Evolutionary conservation across 1,140 invertebrate genomes (phyloP).

Genomic region (Cherax quadricarinatus): DNA sequence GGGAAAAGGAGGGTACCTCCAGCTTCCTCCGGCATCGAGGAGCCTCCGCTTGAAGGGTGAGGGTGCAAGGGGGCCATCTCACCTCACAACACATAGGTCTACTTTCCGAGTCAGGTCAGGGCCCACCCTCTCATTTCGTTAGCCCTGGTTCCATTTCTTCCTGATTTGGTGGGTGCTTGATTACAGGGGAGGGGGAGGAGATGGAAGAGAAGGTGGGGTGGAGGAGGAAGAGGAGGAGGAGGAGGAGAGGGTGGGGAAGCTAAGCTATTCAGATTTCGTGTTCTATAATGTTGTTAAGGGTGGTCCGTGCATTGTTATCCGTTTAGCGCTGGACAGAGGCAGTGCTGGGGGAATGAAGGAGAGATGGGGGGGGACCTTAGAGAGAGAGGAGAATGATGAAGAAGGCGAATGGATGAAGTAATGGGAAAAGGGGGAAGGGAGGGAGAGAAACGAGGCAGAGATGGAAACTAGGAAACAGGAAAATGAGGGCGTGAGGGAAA

Average conservation of each 20-base stretch:
- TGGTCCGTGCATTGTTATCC: not conserved
- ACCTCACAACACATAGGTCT: not conserved
- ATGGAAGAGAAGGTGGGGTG: not conserved
- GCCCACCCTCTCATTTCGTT: not conserved
- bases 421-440: too few species aligned
- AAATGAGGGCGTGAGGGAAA: too few species aligned
- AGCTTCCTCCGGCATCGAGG: too few species aligned
- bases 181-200: not conserved
- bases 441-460: too few species aligned
- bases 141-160: conserved; percentile 4
- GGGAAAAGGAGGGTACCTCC: too few species aligned
- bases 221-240: not conserved
- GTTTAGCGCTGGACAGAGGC: not conserved
- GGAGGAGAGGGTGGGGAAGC: not conserved
- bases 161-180: conserved; percentile 13
- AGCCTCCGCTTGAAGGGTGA: too few species aligned
- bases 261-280: conserved; percentile 15
- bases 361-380: not conserved
- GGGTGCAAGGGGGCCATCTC: too few species aligned
- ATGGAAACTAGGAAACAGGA: too few species aligned
- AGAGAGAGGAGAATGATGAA: too few species aligned
- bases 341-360: not conserved
- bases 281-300: not conserved
- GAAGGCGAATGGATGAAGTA: too few species aligned
- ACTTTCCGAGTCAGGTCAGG: not conserved